phyloP scores from a whole-genome alignment of 2,113 vertebrate genomes.

The Burhinus bistriatus region DNA sequence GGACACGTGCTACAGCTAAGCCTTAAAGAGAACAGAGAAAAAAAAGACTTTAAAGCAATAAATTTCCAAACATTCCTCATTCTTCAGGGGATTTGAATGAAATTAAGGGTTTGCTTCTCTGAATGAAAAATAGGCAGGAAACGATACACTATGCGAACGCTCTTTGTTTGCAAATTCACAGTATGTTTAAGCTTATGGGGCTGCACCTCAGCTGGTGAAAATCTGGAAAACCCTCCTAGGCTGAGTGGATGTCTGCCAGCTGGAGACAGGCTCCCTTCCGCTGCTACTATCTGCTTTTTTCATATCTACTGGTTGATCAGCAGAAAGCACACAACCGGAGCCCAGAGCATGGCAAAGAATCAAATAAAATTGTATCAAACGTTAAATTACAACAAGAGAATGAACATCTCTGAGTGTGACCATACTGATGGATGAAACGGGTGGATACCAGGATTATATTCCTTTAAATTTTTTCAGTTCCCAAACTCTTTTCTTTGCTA shows the following conservation, averaged over 20 bases:
- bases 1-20: not conserved
- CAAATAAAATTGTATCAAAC: not conserved
- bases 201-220: constrained; percentile 31
- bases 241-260: constrained; percentile 17
- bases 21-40: not conserved
- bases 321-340: not conserved
- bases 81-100: not conserved
- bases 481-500: not conserved
- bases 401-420: not conserved
- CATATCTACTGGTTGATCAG: not conserved
- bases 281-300: not conserved
- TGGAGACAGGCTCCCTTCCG: not conserved
- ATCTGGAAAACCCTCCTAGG: not conserved
- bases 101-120: not conserved
- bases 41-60: not conserved
- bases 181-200: not conserved
- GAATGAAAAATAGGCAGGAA: not conserved
- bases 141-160: not conserved
- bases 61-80: not conserved
- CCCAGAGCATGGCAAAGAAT: not conserved
- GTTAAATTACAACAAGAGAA: not conserved
- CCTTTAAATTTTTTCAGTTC: not conserved
- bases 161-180: not conserved
- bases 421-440: not conserved
- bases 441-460: not conserved